Evolutionary conservation across 2,888 invertebrate genomes (phyloP), one percentile per base, ranked within the genome.

Genomic region (Heliconius hortense): DNA sequence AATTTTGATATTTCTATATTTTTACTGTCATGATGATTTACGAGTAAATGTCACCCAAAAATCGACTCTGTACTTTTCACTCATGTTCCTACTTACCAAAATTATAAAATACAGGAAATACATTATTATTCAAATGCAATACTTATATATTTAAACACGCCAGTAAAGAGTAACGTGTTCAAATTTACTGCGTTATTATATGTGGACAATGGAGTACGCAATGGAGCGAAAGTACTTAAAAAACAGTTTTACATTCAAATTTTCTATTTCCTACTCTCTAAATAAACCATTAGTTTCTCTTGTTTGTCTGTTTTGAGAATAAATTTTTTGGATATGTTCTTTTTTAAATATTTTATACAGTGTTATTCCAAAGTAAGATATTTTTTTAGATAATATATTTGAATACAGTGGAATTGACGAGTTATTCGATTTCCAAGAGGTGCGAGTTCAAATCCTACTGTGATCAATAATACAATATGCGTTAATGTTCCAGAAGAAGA

Each of bases 111-210:
- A 53, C 43, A 68, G 48, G 68, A 68, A 68, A 28, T 68, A 53
- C 24, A 68, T 68, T 68, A 53, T 69, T 69, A 69, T 69, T 28
- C 53, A 56, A 69, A 69, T 31, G 1, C 3, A 3, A 24, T 66
- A 35, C 7, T 21, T 68, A 68, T 69, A n/a, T 56, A 56, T n/a
- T 69, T 56, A 56, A 69, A 56, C 53, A 69, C 68, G 3, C 31
- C n/a, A 53, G 53, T 56, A 56, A 11, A 69, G 5, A 28, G 28
- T 48, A 24, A 28, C 26, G 60, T 4, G 88, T 83, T 88, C 87
- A 89, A 89, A 87, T 90, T 90, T 89, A 81, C 84, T 85, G 89
- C 87, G 81, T 87, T 86, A 90, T 90, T 91, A 90, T 87, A 83
- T 80, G 63, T 78, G 82, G 83, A 89, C 89, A 88, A 86, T 82